Percentiles rank a stretch among this genome's conserved stretches.
These are phyloP conservation scores for Tolmerus cingulatus DNA, from an alignment of 2,888 invertebrate genomes.

Conservation along the genomic window DNA sequence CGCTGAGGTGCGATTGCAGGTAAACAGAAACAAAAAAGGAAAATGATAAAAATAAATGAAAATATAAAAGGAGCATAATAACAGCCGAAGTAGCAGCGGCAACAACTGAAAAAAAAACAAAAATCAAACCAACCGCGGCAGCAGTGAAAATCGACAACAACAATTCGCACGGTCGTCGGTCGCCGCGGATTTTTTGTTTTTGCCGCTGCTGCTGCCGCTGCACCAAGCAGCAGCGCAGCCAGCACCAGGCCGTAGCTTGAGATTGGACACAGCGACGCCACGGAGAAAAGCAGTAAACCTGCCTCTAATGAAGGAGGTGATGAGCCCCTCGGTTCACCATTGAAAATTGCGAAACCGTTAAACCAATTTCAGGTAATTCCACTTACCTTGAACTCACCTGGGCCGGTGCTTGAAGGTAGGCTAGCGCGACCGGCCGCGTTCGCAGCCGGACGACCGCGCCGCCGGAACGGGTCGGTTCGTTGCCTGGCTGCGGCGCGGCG, in stretches of 20 bases:
- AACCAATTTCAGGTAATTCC: conserved; percentile 45
- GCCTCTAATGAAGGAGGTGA: conserved; percentile 41
- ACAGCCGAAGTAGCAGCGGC: background rate
- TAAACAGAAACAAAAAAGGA: background rate
- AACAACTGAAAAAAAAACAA: background rate
- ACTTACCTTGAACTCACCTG: conserved; percentile 39
- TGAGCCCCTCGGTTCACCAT: conserved; percentile 39
- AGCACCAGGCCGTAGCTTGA: conserved; percentile 1
- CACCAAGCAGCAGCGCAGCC: background rate
- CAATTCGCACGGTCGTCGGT: background rate
- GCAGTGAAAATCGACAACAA: conserved; percentile 21
- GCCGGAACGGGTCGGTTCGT: background rate
- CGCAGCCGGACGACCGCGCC: background rate
- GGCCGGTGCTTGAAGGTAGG: conserved; percentile 28
- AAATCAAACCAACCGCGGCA: background rate
- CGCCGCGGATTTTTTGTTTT: background rate
- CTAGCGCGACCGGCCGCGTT: background rate
- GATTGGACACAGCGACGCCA: conserved; percentile 33
- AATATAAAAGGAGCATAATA: background rate
- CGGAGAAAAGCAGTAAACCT: conserved; percentile 32
- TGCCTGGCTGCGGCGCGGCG: background rate
- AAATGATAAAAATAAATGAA: background rate
- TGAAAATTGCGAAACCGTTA: conserved; percentile 47
- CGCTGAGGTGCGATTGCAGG: conserved; percentile 31
- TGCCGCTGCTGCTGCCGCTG: background rate